Percentiles rank a stretch among this genome's conserved stretches.
phyloP scores from a whole-genome alignment of 2,797 vertebrate genomes.

The Salmo trutta region DNA sequence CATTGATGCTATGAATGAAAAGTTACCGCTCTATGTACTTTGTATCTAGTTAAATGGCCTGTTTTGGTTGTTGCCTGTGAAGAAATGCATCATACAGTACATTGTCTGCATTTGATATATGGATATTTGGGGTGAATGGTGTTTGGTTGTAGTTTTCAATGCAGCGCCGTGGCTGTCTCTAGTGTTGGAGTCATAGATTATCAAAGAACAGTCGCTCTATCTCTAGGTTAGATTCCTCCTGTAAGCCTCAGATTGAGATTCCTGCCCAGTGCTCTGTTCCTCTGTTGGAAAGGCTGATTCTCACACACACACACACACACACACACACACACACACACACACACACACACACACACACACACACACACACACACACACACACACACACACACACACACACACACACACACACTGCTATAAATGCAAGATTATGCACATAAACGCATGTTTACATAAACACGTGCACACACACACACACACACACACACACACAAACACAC shows the following conservation, averaged over 20 bases:
- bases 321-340: not conserved
- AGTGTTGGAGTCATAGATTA: too few relatives aligned
- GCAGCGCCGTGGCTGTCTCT: too few relatives aligned
- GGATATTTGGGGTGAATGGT: not conserved
- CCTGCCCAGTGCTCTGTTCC: not conserved
- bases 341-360: not conserved
- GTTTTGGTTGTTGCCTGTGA: not conserved
- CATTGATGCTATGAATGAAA: too few relatives aligned
- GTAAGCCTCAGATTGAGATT: not conserved
- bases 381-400: not conserved
- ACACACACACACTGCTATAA: not conserved
- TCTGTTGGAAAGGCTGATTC: not conserved
- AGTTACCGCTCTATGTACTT: too few relatives aligned
- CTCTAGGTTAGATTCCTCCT: too few relatives aligned
- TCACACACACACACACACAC: not conserved
- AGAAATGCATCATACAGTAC: not conserved
- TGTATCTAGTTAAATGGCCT: not conserved
- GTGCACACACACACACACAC: not conserved
- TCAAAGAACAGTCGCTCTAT: too few relatives aligned
- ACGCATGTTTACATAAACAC: constrained; percentile 1
- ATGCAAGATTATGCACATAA: not conserved
- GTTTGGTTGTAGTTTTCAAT: too few relatives aligned
- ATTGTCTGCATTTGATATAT: not conserved
- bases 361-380: not conserved
- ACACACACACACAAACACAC: not conserved